A percentile compares a stretch with the other conserved stretches of the same genome.
phyloP scores from a whole-genome alignment of 2,113 vertebrate genomes.

The Sporophila hypoxantha region DNA sequence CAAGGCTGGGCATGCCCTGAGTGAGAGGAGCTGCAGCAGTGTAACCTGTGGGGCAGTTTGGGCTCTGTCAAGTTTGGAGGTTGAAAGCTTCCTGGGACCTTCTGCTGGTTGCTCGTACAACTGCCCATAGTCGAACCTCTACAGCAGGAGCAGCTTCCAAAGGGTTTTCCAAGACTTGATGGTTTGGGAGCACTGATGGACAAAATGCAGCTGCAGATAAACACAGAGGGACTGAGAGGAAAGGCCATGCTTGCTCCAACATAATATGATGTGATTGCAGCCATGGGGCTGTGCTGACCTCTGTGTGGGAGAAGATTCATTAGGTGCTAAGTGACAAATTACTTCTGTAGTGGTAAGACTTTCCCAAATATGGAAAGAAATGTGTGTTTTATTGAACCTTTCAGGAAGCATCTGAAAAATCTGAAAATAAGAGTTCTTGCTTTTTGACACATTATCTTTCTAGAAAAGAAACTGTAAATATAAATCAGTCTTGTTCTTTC shows the following conservation, averaged over 20 bases:
- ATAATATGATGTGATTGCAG: background rate
- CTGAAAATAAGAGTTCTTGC: background rate
- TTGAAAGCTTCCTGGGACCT: background rate
- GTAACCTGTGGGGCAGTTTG: fast-evolving
- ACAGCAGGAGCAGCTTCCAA: background rate
- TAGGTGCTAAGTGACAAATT: background rate
- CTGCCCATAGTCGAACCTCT: background rate
- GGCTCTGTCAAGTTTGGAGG: background rate
- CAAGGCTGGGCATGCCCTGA: background rate
- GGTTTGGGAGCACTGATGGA: background rate
- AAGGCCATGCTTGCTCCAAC: background rate
- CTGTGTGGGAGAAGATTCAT: background rate
- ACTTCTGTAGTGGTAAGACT: background rate
- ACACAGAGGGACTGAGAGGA: background rate
- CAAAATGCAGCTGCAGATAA: background rate
- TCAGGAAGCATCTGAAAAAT: background rate
- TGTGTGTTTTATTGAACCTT: background rate
- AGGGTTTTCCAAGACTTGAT: background rate
- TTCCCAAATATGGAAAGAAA: background rate
- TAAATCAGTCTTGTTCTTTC: background rate
- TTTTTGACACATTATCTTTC: background rate
- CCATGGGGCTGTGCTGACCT: background rate
- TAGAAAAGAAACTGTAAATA: background rate
- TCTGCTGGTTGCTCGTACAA: background rate
- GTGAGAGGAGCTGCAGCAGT: background rate